These are phyloP conservation scores for Gortyna flavago DNA, from an alignment of 2,888 invertebrate species.

Conservation along the genomic window DNA sequence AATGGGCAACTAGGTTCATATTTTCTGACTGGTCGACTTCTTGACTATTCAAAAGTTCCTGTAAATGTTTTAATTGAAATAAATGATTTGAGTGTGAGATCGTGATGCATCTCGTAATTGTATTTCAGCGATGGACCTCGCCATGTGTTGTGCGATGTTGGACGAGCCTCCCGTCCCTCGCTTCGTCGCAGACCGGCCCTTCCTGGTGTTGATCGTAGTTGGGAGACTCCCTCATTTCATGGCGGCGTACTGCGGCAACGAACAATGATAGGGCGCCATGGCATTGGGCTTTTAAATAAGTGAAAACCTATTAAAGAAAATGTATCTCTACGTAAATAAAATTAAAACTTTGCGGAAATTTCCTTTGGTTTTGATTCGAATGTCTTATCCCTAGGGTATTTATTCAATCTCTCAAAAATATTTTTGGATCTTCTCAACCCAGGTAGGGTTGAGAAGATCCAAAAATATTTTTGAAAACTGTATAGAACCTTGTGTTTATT, in stretches of 20 bases:
- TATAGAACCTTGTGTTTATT: background rate
- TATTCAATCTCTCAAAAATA: too few species aligned
- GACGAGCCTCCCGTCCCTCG: slow-evolving; percentile 65
- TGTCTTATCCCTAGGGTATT: background rate
- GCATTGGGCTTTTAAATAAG: background rate
- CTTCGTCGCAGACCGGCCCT: slow-evolving; percentile 66
- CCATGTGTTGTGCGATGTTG: slow-evolving; percentile 33
- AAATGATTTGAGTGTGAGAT: too few species aligned
- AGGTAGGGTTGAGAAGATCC: background rate
- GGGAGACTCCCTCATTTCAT: slow-evolving; percentile 67
- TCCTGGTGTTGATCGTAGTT: slow-evolving; percentile 37
- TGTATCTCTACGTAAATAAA: slow-evolving; percentile 8
- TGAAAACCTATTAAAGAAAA: background rate
- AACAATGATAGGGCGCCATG: background rate
- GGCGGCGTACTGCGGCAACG: slow-evolving; percentile 69
- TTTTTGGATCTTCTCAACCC: too few species aligned
- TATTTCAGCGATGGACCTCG: slow-evolving; percentile 48
- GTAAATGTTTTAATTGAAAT: too few species aligned
- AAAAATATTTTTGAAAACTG: background rate
- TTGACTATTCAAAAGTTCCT: too few species aligned
- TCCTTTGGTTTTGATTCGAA: slow-evolving; percentile 21
- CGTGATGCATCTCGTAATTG: slow-evolving; percentile 32
- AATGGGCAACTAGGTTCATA: too few species aligned
- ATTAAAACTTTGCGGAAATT: background rate
- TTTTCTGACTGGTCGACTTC: too few species aligned